These are phyloP conservation scores for Hyaena hyaena DNA, from an alignment of 2,113 vertebrate genomes.

Conservation along the genomic window DNA sequence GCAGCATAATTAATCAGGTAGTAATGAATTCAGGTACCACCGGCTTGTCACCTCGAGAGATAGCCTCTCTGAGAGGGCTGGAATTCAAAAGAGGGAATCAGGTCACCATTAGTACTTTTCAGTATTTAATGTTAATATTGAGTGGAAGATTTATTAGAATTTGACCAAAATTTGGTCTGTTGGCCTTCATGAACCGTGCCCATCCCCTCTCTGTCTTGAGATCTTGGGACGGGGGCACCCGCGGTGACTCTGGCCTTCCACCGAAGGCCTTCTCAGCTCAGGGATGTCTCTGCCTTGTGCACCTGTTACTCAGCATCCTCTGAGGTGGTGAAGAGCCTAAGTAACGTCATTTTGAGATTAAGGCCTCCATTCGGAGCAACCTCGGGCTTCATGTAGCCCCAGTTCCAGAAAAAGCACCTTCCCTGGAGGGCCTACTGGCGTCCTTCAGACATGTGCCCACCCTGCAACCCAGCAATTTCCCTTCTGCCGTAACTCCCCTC, in stretches of 20 bases:
- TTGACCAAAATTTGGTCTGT: slow-evolving; percentile 11
- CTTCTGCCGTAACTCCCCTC: background rate
- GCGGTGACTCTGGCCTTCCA: background rate
- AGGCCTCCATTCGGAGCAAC: too few species aligned
- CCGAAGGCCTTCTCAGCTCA: background rate
- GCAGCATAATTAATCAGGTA: slow-evolving; percentile 84
- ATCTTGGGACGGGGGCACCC: background rate
- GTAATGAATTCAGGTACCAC: slow-evolving; percentile 83
- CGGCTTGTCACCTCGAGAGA: slow-evolving; percentile 79
- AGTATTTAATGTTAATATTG: slow-evolving; percentile 46
- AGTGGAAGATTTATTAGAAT: slow-evolving; percentile 46
- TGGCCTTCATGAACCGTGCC: background rate
- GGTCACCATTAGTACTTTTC: slow-evolving; percentile 25
- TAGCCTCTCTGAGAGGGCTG: slow-evolving; percentile 63
- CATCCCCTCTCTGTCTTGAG: background rate
- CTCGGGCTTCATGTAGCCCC: too few species aligned
- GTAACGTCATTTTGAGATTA: too few species aligned
- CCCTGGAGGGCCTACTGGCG: background rate
- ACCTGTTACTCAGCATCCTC: background rate
- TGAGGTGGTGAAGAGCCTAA: background rate
- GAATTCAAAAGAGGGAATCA: slow-evolving; percentile 73
- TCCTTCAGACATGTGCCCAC: background rate
- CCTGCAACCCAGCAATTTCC: background rate
- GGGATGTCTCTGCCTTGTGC: background rate
- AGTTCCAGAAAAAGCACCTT: too few species aligned